Conservation (phyloP, 2,888 invertebrate genomes). For the Labia minor region DNA sequence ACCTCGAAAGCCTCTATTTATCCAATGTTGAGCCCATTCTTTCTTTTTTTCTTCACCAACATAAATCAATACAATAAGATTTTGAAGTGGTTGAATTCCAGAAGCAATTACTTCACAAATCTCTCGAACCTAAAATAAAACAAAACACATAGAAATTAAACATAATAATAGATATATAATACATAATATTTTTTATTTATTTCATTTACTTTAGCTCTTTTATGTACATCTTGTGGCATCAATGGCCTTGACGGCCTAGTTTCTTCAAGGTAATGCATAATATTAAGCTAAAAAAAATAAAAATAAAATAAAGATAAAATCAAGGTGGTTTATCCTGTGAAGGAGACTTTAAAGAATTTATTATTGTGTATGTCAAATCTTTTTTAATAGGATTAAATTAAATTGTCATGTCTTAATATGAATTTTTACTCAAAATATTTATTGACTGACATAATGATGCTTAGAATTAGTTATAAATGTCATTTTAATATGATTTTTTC, state of each 20-base stretch:
- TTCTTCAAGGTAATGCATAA: conserved; percentile 94
- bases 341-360: no score
- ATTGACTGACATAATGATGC: no score
- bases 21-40: conserved; percentile 91
- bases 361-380: no score
- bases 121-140: conserved; percentile 50
- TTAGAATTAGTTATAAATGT: no score
- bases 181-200: conserved; percentile 18
- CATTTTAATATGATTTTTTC: no score
- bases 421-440: no score
- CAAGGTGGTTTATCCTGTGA: background rate
- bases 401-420: no score
- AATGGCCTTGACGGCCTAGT: conserved; percentile 73
- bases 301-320: conserved; percentile 13
- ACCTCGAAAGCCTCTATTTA: conserved; percentile 71
- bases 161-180: background rate
- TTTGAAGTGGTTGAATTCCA: conserved; percentile 94
- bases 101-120: conserved; percentile 84
- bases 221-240: conserved; percentile 78
- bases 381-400: no score
- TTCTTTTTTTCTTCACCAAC: conserved; percentile 81
- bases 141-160: background rate
- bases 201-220: conserved; percentile 71
- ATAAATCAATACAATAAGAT: conserved; percentile 74
- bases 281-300: conserved; percentile 54